Conservation (phyloP, 1,140 invertebrate genomes). For the Drosophila seguyi region DNA sequence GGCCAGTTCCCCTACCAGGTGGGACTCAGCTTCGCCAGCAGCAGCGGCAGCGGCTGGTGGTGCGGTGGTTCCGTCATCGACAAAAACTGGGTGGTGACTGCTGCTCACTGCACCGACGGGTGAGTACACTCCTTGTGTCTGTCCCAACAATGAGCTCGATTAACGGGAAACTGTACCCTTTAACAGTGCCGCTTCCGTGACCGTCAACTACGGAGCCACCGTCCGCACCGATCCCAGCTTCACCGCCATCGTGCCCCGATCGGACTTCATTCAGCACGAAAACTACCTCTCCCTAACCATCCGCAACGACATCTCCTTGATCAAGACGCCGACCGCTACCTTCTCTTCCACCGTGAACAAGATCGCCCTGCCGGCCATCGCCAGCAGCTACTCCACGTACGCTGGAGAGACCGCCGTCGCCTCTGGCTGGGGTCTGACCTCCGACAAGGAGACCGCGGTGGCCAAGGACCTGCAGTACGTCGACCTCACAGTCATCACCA, state of each 20-base stretch:
- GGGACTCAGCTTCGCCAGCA: conserved; percentile 79
- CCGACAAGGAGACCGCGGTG: conserved; percentile 39
- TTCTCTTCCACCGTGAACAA: conserved; percentile 36
- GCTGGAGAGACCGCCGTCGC: conserved; percentile 51
- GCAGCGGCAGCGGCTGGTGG: conserved; percentile 63
- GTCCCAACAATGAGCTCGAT: not conserved
- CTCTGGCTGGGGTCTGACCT: conserved; percentile 65
- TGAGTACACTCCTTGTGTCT: conserved; percentile 1
- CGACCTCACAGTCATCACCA: conserved; percentile 11
- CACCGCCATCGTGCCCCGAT: conserved; percentile 36
- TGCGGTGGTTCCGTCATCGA: conserved; percentile 88
- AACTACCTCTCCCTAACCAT: conserved; percentile 46
- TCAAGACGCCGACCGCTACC: conserved; percentile 19
- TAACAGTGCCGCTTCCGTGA: conserved; percentile 53
- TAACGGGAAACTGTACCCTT: not conserved
- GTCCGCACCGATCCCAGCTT: conserved; percentile 46
- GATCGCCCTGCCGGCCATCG: conserved; percentile 39
- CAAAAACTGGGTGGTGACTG: conserved; percentile 86
- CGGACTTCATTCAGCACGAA: conserved; percentile 46
- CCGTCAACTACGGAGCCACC: conserved; percentile 54
- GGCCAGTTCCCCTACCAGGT: conserved; percentile 87
- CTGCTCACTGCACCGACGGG: conserved; percentile 87
- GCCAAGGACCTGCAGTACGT: conserved; percentile 37
- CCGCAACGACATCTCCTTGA: conserved; percentile 65
- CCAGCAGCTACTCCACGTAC: conserved; percentile 60